phyloP scores from a whole-genome alignment of 2,888 invertebrate genomes.

The Penaeus monodon region DNA sequence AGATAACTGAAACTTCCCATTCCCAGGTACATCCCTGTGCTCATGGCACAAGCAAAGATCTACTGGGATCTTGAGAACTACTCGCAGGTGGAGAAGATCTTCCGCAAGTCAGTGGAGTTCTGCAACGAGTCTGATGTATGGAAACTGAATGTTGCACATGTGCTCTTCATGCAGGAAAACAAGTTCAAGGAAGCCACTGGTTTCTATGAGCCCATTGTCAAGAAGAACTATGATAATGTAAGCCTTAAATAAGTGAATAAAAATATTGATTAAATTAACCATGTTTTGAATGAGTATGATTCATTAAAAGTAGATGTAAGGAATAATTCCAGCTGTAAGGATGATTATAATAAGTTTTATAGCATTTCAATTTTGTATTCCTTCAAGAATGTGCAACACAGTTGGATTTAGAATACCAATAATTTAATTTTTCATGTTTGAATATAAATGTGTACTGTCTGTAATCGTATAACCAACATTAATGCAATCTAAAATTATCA shows the following conservation, averaged over 20 bases:
- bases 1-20: constrained; percentile 6
- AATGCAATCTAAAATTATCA: no score
- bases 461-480: no score
- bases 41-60: constrained; percentile 99
- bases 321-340: neutral
- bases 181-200: constrained; percentile 98
- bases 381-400: no score
- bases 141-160: constrained; percentile 98
- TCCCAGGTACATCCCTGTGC: constrained; percentile 89
- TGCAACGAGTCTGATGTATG: constrained; percentile 97
- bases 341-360: neutral
- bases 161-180: constrained; percentile 98
- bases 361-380: neutral
- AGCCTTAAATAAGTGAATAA: constrained; percentile 60
- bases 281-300: neutral
- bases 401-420: no score
- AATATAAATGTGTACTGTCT: no score
- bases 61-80: constrained; percentile 98
- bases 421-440: no score
- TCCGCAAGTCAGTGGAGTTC: constrained; percentile 96
- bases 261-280: neutral
- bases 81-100: constrained; percentile 89
- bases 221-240: constrained; percentile 68
- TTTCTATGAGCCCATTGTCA: constrained; percentile 87
- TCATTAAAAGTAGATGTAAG: no score